Evolutionary conservation across 2,797 vertebrate species (phyloP).

Genomic region (Spondyliosoma cantharus): DNA sequence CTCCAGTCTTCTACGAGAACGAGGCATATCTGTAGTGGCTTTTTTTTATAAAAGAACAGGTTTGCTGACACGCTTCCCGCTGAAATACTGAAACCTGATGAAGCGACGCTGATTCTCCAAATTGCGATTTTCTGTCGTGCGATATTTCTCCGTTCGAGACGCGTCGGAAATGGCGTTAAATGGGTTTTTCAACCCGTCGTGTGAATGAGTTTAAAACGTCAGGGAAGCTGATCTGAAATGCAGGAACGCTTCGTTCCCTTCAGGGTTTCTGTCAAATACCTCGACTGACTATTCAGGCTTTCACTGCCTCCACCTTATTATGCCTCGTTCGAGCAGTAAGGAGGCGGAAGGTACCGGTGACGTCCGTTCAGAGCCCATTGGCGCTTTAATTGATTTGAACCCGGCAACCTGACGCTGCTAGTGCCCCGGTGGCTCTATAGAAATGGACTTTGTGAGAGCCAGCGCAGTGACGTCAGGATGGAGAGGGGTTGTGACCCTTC

Average conservation of each 20-base stretch:
- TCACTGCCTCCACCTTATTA: slow-evolving; percentile 58
- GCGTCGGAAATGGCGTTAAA: background rate
- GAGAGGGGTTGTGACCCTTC: slow-evolving; percentile 47
- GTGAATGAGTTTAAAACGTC: background rate
- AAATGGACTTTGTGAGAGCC: slow-evolving; percentile 46
- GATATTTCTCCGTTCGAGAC: background rate
- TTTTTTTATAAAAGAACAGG: slow-evolving; percentile 23
- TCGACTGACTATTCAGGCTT: slow-evolving; percentile 42
- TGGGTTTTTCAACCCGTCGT: background rate
- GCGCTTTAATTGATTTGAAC: slow-evolving; percentile 63
- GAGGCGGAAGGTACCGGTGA: slow-evolving; percentile 56
- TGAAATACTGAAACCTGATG: slow-evolving; percentile 4
- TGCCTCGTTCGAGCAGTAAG: slow-evolving; percentile 24
- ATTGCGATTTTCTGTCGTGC: background rate
- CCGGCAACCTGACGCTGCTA: slow-evolving; percentile 45
- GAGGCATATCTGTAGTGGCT: slow-evolving; percentile 23
- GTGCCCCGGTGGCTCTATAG: slow-evolving; percentile 51
- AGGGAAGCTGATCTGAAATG: background rate
- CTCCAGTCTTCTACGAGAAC: slow-evolving; percentile 52
- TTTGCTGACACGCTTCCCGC: background rate
- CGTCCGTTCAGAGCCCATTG: slow-evolving; percentile 30
- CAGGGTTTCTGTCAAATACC: slow-evolving; percentile 25
- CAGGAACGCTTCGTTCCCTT: background rate
- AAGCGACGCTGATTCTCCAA: background rate
- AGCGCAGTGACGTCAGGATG: slow-evolving; percentile 58